Base-by-base conservation (phyloP, 2,113 vertebrate species). In the Clarias magur region DNA sequence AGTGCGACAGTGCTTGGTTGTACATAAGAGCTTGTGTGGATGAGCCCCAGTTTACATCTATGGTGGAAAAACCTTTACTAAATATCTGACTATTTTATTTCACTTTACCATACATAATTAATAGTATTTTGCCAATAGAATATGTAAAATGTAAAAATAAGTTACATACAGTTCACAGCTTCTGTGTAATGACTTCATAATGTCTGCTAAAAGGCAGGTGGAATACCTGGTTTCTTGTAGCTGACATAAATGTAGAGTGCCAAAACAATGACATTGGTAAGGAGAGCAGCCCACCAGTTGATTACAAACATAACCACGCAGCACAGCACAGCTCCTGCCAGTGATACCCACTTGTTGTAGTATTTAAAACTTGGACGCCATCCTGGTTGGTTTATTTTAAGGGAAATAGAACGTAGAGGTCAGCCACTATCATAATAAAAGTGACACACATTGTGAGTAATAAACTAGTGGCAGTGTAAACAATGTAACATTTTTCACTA, bases 1-100 rank as follows among this genome's bases (percentile, higher is more conserved):
- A 96, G 95, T 99, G 97, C 57, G 98, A 97, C 85, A 99, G 90
- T 1, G 98, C 98, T 92, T 95, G 97, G 92, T 99, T 94, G 85
- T 99, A 99, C 78, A 98, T 99, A 94, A 99, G 92, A 76, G 98
- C 98, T 94, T 99, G 98, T 3, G 98, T 99, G 59, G 98, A 99
- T 0, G 98, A 99, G 12, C 98, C 98, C 98, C 98, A 99, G 93
- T 99, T 99, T 86, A 99, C 98, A 94, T 99, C 98, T 99, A 88
- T 23, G 23, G 54, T 42, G 53, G 9, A 80, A 0, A 87, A 72
- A 87, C 25, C 6, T 11, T 81, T 6, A 27, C 7, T 70, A 38
- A 86, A 57, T 59, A 80, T 81, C 23, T 42, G 25, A 73, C 21
- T 56, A 48, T 72, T 60, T 70, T 48, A 30, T 70, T n/a, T 54